Evolutionary conservation across 2,888 invertebrate genomes (phyloP), one percentile per base, ranked within the genome.

Genomic region (Protophormia terraenovae): DNA sequence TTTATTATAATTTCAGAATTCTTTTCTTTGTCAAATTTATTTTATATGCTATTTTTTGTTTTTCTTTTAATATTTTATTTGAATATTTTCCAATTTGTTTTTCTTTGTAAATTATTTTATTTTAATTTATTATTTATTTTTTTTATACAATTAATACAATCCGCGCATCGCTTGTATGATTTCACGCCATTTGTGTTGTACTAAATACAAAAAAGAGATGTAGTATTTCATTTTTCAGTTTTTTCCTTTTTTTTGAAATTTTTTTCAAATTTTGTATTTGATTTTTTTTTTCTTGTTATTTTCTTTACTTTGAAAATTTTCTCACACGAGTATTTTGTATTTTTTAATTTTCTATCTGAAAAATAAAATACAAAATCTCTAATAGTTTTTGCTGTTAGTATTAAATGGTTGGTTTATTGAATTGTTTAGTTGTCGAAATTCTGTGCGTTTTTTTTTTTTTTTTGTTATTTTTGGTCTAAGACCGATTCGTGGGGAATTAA

Each of bases 241-340:
- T 78, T 47, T 50, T 50, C 6, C 24, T 38, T 24, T 62, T n/a
- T 58, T 64, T 75, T 64, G 45, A 83, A 83, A 64, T 47, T 75
- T 72, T 75, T 60, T 82, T 69, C 10, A 82, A 82, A 81, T 69
- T 64, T 82, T 82, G 80, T 81, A 55, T 76, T 73, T 79, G 45
- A 71, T 62, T 64, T 50, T n/a, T 14, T 69, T 62, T 73, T 64
- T n/a, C n/a, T 64, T 50, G 16, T 47, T 47, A 1, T 7, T 76
- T 76, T 24, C 14, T 62, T 47, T 58, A 47, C 10, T 71, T 76
- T 82, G 41, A 69, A 76, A 76, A 71, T 53, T 82, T 83, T 77
- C 71, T 83, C 82, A 83, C 55, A 71, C 69, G 47, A 71, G 10
- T 66, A 38, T 47, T 35, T 53, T 22, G 29, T 8, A 32, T 45